phyloP scores from a whole-genome alignment of 1,140 invertebrate species.

The Lucilia cuprina region DNA sequence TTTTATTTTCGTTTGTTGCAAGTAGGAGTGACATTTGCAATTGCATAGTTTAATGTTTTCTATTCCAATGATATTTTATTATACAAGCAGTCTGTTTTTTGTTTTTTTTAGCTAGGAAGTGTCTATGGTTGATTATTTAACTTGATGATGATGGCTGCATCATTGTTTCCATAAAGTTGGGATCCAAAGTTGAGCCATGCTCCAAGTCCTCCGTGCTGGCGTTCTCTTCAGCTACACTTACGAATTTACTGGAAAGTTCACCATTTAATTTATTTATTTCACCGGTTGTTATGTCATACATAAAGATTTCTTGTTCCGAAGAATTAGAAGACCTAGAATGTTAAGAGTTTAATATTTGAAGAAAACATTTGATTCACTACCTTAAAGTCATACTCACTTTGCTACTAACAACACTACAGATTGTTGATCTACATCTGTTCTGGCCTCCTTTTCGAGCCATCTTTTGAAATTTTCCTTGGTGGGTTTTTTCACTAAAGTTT shows the following conservation, averaged over 20 bases:
- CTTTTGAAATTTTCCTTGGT: conserved; percentile 78
- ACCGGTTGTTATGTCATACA: conserved; percentile 78
- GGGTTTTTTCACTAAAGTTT: conserved; percentile 77
- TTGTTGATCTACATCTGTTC: conserved; percentile 74
- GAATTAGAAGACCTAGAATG: conserved; percentile 48
- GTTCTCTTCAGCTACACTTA: conserved; percentile 83
- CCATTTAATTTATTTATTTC: conserved; percentile 74
- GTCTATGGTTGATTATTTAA: neutral
- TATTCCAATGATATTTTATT: neutral
- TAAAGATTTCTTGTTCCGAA: conserved; percentile 79
- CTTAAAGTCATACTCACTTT: conserved; percentile 68
- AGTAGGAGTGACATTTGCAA: neutral
- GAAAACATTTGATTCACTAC: too few species aligned
- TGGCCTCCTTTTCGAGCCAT: conserved; percentile 79
- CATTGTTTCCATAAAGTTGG: conserved; percentile 63
- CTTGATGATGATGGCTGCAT: conserved; percentile 42
- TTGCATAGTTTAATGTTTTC: neutral
- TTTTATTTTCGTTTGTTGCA: neutral
- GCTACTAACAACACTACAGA: conserved; percentile 81
- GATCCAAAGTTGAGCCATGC: conserved; percentile 67
- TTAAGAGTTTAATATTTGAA: too few species aligned
- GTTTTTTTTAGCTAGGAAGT: neutral
- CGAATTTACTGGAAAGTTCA: conserved; percentile 79
- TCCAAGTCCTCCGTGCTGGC: conserved; percentile 73
- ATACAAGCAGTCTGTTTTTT: conserved; percentile 1